A percentile compares a stretch with the other conserved stretches of the same genome.
Evolutionary conservation across 2,113 vertebrate genomes (phyloP).

Genomic region (Peromyscus leucopus): DNA sequence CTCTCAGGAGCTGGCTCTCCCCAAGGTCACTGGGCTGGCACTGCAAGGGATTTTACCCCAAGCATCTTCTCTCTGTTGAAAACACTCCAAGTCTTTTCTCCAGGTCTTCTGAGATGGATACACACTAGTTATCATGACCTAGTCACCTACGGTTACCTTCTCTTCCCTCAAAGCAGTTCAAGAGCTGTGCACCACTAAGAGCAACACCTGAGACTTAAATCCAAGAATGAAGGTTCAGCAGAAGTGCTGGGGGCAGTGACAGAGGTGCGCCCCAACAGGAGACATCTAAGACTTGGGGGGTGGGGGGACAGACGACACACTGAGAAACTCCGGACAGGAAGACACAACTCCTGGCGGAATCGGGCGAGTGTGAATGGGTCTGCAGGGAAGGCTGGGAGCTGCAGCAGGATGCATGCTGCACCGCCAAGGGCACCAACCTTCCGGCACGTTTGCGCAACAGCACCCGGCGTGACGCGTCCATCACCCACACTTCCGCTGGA

Average conservation of each 20-base stretch:
- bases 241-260: background rate
- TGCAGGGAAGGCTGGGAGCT: background rate
- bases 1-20: background rate
- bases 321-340: conserved; percentile 30
- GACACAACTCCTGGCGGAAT: background rate
- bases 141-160: background rate
- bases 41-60: background rate
- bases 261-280: background rate
- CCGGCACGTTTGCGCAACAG: background rate
- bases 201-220: conserved; percentile 5
- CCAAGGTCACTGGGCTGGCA: background rate
- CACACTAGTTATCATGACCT: background rate
- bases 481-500: background rate
- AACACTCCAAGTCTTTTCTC: background rate
- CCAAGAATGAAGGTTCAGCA: background rate
- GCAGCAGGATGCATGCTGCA: background rate
- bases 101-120: background rate
- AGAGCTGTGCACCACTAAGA: background rate
- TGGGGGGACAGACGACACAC: rapidly evolving
- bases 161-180: background rate
- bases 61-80: background rate
- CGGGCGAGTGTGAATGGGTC: background rate
- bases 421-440: background rate
- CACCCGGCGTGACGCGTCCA: background rate
- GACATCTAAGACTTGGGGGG: background rate